A percentile compares a stretch with the other conserved stretches of the same genome.
phyloP scores from a whole-genome alignment of 2,113 vertebrate species.

The Oncorhynchus nerka region DNA sequence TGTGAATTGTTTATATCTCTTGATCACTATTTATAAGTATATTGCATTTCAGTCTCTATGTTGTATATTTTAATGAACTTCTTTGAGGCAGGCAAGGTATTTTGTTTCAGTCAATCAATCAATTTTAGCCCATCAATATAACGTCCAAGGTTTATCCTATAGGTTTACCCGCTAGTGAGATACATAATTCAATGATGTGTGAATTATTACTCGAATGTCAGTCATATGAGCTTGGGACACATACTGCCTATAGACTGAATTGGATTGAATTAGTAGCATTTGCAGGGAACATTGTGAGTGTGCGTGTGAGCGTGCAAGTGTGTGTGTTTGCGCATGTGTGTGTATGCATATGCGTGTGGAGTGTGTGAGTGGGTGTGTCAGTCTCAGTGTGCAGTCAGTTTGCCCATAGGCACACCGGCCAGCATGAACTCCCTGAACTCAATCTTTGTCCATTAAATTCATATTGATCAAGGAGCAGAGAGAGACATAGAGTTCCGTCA shows the following conservation, averaged over 20 bases:
- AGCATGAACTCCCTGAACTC: constrained; percentile 77
- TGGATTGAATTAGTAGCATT: constrained; percentile 40
- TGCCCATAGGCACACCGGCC: constrained; percentile 68
- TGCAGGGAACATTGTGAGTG: constrained; percentile 18
- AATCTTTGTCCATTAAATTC: constrained; percentile 75
- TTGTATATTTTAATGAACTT: neutral
- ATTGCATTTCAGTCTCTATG: neutral
- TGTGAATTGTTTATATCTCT: too few relatives aligned
- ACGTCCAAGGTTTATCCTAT: constrained; percentile 49
- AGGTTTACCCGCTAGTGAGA: neutral
- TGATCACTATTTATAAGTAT: neutral
- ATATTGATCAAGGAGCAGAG: constrained; percentile 74
- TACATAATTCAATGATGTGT: constrained; percentile 37
- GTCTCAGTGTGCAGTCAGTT: constrained; percentile 55
- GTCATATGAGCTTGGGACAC: constrained; percentile 14
- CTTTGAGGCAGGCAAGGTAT: neutral
- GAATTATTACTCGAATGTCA: constrained; percentile 29
- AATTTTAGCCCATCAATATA: constrained; percentile 51
- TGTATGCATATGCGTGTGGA: neutral
- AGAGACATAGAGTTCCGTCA: constrained; percentile 70
- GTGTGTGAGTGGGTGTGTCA: constrained; percentile 17
- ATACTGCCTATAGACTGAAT: constrained; percentile 32
- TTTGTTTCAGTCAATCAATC: constrained; percentile 47
- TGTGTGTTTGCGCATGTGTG: constrained; percentile 28
- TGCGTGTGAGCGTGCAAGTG: constrained; percentile 26